A percentile compares a stretch with the other conserved stretches of the same genome.
These are phyloP conservation scores for Sinella curviseta DNA, from an alignment of 1,140 invertebrate genomes.

Conservation along the genomic window DNA sequence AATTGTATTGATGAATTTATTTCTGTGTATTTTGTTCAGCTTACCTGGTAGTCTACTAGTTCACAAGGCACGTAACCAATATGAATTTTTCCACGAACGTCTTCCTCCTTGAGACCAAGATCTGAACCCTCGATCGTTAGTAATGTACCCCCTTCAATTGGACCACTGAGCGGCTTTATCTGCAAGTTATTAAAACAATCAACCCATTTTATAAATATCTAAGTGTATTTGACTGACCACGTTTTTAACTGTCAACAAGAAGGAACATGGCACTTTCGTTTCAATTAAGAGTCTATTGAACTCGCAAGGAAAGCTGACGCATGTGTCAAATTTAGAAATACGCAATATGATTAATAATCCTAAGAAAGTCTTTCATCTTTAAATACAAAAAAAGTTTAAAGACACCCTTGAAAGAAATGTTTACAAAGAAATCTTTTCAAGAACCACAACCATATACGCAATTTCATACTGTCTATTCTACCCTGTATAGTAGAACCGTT, in stretches of 20 bases:
- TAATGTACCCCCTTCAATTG: constrained; percentile 91
- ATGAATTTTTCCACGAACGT: constrained; percentile 85
- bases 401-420: no score
- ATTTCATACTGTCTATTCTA: no score
- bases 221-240: not conserved
- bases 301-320: no score
- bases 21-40: not conserved
- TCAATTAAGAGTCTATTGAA: no score
- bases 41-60: constrained; percentile 76
- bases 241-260: not conserved
- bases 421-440: no score
- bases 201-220: no score
- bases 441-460: no score
- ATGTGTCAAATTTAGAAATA: no score
- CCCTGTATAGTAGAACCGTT: no score
- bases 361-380: no score
- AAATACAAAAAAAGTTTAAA: no score
- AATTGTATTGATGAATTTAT: not conserved
- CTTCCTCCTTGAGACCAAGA: constrained; percentile 83
- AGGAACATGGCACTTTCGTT: constrained; percentile 5
- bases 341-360: no score
- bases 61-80: constrained; percentile 87
- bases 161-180: constrained; percentile 91
- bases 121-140: constrained; percentile 95
- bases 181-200: constrained; percentile 53